Base-by-base conservation (phyloP, 2,113 vertebrate species). In the Aptenodytes forsteri region DNA sequence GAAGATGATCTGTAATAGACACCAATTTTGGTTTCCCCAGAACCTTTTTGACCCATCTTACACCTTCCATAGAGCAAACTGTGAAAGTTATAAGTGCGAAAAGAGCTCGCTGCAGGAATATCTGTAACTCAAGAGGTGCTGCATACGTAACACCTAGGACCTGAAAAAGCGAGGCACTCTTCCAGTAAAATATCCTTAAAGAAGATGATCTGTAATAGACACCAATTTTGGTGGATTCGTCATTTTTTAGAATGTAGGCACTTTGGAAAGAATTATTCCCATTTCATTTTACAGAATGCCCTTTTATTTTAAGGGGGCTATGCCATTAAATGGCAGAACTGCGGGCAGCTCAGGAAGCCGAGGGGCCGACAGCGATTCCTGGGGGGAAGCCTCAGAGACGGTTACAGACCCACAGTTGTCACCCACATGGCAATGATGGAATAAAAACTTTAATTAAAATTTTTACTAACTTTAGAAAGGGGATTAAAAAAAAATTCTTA, bases 401-500 rank as follows among this genome's bases (percentile, higher is more conserved):
- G 11, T 12, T 34, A 20, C n/a, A 10, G 44, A 50, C 23, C 22
- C 3, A 1, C 0, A 7, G 34, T 40, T 11, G 26, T 22, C 26
- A 38, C 9, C n/a, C 2, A 1, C 50, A 18, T 1, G 5, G 27
- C 27, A 26, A 14, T 2, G 7, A 36, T 1, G 15, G n/a, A 30
- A 5, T 21, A 18, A 62, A 30, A 23, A 18, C 29, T 2, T 7
- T 11, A n/a, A 46, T 67, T 81, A 10, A 9, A 21, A 21, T 50
- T 6, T n/a, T 7, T 6, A 42, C n/a, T 14, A 23, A 10, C 1
- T 64, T 46, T 32, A 2, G 21, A 55, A 32, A 27, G 11, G 11
- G 5, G 21, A 59, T 71, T 27, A 7, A 47, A 40, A 67, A 14
- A 10, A 4, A 18, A 5, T 9, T 36, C 36, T 67, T 25, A 44